These are phyloP conservation scores for Trissolcus brochymenae DNA, from an alignment of 2,888 invertebrate genomes.

Conservation along the genomic window DNA sequence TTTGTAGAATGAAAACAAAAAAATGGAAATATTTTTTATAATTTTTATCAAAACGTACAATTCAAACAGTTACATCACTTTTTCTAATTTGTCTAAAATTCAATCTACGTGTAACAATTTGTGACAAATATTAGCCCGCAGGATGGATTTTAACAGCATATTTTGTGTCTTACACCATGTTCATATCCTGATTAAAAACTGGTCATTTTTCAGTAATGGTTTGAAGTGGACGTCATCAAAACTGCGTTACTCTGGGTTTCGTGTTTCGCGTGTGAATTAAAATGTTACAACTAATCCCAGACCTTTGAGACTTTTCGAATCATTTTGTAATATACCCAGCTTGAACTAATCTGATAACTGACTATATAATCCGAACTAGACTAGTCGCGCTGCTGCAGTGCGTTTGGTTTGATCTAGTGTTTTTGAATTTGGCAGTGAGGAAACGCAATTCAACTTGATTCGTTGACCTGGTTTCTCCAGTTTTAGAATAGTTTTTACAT, in stretches of 20 bases:
- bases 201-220: constrained; percentile 2
- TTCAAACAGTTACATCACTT: constrained; percentile 29
- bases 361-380: too few relatives aligned
- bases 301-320: constrained; percentile 29
- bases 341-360: constrained; percentile 53
- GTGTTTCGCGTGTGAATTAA: constrained; percentile 1
- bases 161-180: too few relatives aligned
- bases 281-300: constrained; percentile 11
- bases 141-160: constrained; percentile 45
- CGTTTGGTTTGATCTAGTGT: constrained; percentile 35
- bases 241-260: constrained; percentile 23
- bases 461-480: constrained; percentile 39
- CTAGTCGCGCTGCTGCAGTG: constrained; percentile 38
- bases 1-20: neutral
- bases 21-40: too few relatives aligned
- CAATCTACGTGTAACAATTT: constrained; percentile 19
- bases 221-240: constrained; percentile 24
- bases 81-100: neutral
- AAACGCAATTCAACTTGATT: constrained; percentile 45
- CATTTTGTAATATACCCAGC: constrained; percentile 48
- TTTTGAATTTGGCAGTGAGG: constrained; percentile 38
- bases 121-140: constrained; percentile 40
- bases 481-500: constrained; percentile 16
- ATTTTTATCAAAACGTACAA: too few relatives aligned
- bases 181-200: too few relatives aligned